Conservation (phyloP, 2,797 vertebrate genomes). For the Poeciliopsis paucimaculata region DNA sequence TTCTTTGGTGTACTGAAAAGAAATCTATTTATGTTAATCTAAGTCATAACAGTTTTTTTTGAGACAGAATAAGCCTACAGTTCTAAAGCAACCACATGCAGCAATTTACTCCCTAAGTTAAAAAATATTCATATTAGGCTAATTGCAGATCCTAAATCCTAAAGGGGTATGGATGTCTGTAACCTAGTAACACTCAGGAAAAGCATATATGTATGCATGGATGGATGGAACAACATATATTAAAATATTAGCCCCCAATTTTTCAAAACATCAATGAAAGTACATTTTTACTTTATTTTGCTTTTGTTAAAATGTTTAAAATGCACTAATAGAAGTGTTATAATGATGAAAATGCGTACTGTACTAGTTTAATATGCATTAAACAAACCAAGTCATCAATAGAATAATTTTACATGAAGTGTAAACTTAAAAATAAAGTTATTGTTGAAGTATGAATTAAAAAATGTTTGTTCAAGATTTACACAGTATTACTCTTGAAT, state of each 20-base stretch:
- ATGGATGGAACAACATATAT: neutral
- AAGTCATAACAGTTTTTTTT: neutral
- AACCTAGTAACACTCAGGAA: neutral
- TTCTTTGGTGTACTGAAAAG: neutral
- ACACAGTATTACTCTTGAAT: neutral
- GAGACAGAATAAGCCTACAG: neutral
- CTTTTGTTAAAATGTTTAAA: neutral
- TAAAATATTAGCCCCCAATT: neutral
- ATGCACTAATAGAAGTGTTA: neutral
- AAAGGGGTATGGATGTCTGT: neutral
- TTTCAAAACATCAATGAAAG: neutral
- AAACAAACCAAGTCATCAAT: neutral
- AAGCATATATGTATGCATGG: neutral
- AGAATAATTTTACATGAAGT: neutral
- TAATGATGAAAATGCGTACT: neutral
- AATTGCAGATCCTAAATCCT: neutral
- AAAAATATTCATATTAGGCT: neutral
- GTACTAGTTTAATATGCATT: neutral
- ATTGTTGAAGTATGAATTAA: neutral
- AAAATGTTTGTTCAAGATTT: neutral
- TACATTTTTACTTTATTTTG: neutral
- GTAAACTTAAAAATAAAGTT: neutral
- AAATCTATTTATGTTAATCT: neutral
- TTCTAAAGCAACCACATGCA: neutral
- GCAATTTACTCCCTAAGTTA: neutral